Base-by-base conservation (phyloP, 2,888 invertebrate species). In the Mantis religiosa region DNA sequence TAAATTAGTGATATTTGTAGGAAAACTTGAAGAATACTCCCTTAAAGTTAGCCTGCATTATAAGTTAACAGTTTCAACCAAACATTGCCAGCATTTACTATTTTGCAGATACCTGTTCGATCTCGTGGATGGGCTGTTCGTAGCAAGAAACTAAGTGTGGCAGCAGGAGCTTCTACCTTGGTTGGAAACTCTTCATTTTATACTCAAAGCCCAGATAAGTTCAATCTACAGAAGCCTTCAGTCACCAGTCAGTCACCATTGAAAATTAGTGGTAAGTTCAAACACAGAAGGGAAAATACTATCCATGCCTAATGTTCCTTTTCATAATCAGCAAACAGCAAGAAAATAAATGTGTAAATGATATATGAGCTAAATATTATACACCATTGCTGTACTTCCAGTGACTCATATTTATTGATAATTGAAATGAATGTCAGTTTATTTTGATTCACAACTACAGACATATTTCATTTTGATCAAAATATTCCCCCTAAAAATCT, bases 51-150 rank as follows among this genome's bases (percentile, higher is more conserved):
- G n/a, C 0, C 54, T 71, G 25, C 25, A 71, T 71, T 71, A 20
- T 71, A 71, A 71, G 3, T 20, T 20, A 71, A 71, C 20, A 71
- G 54, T 71, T 71, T 25, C 20, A 20, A 8, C 8, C 54, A 71
- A 71, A 71, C 54, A 54, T 54, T 3, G 54, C 14, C 14, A 54
- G 54, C 54, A 54, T 54, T 54, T 14, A 14, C 54, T 54, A 54
- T 54, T 54, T 54, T 91, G 7, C 34, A 94, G 92, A 94, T 95
- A 88, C 96, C 96, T 0, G 94, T 96, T 12, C 93, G 96, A 90
- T 95, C 96, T 0, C 93, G 96, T 54, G 95, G 96, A 27, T 96
- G 96, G 96, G 95, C 96, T 28, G 93, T 95, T 34, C 93, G 95
- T 84, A 94, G 94, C 89, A 95, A 95, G 91, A 95, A 95, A 91